These are phyloP conservation scores for Microcebus ravelobensis DNA, from an alignment of 2,113 vertebrate species.

Conservation along the genomic window DNA sequence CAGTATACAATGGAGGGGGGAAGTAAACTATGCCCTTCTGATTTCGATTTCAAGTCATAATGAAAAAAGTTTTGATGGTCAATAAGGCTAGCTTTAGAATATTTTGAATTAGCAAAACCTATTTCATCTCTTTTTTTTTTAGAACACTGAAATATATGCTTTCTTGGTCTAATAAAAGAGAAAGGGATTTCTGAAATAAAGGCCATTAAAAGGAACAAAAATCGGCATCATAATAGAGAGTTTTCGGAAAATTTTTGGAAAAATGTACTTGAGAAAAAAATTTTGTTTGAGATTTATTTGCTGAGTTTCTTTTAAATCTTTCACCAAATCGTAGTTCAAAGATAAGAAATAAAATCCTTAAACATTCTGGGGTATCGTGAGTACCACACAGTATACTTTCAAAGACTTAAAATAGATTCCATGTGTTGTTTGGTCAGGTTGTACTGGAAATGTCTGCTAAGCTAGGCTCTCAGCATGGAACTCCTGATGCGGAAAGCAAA, in stretches of 20 bases:
- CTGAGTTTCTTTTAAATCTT: background rate
- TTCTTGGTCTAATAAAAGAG: background rate
- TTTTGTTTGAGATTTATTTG: background rate
- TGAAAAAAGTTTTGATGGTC: background rate
- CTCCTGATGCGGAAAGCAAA: background rate
- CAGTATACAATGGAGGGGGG: background rate
- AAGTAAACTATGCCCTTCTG: background rate
- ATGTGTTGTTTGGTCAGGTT: background rate
- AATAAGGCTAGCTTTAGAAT: background rate
- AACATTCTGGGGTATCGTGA: background rate
- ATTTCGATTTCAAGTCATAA: background rate
- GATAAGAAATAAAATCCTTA: constrained; percentile 2
- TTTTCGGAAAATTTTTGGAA: background rate
- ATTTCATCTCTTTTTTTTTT: background rate
- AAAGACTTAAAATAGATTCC: background rate
- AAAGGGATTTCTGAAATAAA: background rate
- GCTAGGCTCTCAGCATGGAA: background rate
- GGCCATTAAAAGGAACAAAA: background rate
- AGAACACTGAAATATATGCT: background rate
- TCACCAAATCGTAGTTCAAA: background rate
- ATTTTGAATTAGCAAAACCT: background rate
- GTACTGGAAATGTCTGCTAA: background rate
- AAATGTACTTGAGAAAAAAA: background rate
- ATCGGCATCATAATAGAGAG: background rate
- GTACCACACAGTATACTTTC: background rate